Conservation (phyloP, 2,113 vertebrate species). For the Acanthochromis polyacanthus region DNA sequence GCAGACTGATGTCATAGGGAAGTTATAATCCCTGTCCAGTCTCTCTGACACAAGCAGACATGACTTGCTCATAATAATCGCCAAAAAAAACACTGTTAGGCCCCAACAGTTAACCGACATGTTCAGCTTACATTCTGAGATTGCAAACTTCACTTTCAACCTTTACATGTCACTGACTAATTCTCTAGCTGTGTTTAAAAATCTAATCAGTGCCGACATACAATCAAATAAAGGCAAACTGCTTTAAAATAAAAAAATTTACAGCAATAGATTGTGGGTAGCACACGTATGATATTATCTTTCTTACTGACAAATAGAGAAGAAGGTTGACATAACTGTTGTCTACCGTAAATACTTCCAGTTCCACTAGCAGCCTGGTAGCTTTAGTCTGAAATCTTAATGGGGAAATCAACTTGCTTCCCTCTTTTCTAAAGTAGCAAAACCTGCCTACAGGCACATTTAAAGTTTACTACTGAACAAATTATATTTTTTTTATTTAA, state of each 20-base stretch:
- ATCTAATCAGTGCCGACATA: neutral
- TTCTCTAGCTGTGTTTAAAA: neutral
- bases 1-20: conserved; percentile 33
- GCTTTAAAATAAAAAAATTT: neutral
- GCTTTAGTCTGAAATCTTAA: neutral
- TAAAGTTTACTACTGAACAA: neutral
- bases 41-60: conserved; percentile 1
- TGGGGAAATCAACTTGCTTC: neutral
- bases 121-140: neutral
- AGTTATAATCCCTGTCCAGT: neutral
- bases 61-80: conserved; percentile 5
- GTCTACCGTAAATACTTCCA: neutral
- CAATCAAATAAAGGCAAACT: neutral
- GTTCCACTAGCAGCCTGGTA: neutral
- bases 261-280: neutral
- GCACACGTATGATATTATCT: neutral
- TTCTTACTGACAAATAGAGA: neutral
- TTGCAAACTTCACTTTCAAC: neutral
- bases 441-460: neutral
- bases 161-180: neutral
- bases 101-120: neutral
- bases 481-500: neutral
- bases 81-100: conserved; percentile 5
- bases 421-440: neutral
- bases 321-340: neutral